These are phyloP conservation scores for Danionella cerebrum DNA, from an alignment of 2,113 vertebrate genomes.

Conservation along the genomic window DNA sequence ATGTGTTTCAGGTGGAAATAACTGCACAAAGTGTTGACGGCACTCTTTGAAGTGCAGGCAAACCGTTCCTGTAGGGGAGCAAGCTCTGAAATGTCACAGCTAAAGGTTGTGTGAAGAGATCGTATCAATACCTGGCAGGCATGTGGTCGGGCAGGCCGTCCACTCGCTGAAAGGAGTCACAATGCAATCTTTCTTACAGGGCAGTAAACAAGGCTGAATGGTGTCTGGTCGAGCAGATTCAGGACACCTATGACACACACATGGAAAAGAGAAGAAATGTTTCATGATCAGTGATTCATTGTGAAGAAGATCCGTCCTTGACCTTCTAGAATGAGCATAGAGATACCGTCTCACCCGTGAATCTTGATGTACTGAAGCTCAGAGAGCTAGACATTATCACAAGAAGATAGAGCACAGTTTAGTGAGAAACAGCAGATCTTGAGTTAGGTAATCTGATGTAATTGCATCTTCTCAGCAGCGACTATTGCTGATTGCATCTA, in stretches of 20 bases:
- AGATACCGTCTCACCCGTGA: neutral
- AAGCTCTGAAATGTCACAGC: neutral
- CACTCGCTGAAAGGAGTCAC: conserved; percentile 94
- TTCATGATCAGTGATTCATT: conserved; percentile 29
- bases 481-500: neutral
- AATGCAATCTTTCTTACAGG: conserved; percentile 82
- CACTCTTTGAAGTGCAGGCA: neutral
- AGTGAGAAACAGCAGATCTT: neutral
- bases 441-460: neutral
- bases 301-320: conserved; percentile 40
- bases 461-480: neutral
- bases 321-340: conserved; percentile 18
- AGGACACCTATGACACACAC: conserved; percentile 69
- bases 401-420: neutral
- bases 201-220: conserved; percentile 70
- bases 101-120: neutral
- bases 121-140: conserved; percentile 70
- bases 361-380: neutral
- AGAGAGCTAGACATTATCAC: conserved; percentile 2
- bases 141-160: conserved; percentile 76
- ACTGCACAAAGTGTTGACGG: no score
- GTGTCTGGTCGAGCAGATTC: conserved; percentile 77
- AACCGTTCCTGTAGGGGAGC: neutral
- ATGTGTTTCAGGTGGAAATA: no score
- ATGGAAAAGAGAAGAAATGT: neutral